These are phyloP conservation scores for Drosophila atripex DNA, from an alignment of 2,888 invertebrate species.

Conservation along the genomic window DNA sequence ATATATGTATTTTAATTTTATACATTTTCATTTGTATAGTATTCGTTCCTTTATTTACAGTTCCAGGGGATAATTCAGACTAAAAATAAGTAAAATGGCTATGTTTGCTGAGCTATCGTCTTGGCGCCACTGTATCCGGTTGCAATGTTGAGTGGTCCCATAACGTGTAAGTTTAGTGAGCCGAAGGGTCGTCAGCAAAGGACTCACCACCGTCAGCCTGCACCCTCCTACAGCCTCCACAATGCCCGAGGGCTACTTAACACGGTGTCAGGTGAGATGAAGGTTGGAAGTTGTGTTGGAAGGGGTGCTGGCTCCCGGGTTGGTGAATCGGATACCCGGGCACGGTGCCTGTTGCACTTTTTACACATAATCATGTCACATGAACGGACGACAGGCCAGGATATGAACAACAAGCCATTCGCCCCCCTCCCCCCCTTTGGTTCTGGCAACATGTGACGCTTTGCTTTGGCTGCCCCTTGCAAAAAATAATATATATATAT, in stretches of 20 bases:
- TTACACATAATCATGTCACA: slow-evolving; percentile 80
- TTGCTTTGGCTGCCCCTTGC: slow-evolving; percentile 68
- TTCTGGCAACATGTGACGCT: slow-evolving; percentile 75
- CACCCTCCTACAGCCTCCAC: slow-evolving; percentile 11
- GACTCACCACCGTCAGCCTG: slow-evolving; percentile 42
- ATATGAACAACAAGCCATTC: slow-evolving; percentile 53
- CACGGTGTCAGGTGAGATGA: slow-evolving; percentile 32
- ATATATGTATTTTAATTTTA: too few relatives aligned
- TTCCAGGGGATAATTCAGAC: too few relatives aligned
- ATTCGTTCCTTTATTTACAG: too few relatives aligned
- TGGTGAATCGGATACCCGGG: slow-evolving; percentile 29
- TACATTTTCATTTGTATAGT: too few relatives aligned
- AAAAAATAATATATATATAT: background rate
- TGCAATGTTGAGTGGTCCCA: slow-evolving; percentile 11
- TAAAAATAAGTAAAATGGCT: slow-evolving; percentile 7
- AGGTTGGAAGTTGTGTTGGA: slow-evolving; percentile 18
- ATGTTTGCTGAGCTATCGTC: slow-evolving; percentile 18
- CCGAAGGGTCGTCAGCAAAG: slow-evolving; percentile 55
- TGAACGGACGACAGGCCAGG: slow-evolving; percentile 72
- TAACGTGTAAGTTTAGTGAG: slow-evolving; percentile 40
- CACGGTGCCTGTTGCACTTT: slow-evolving; percentile 72
- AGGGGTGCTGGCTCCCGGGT: slow-evolving; percentile 13
- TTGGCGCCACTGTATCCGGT: slow-evolving; percentile 21
- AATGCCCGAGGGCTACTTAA: slow-evolving; percentile 43
- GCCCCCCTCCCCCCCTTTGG: slow-evolving; percentile 27